phyloP scores from a whole-genome alignment of 2,113 vertebrate species.

The Callipepla squamata region DNA sequence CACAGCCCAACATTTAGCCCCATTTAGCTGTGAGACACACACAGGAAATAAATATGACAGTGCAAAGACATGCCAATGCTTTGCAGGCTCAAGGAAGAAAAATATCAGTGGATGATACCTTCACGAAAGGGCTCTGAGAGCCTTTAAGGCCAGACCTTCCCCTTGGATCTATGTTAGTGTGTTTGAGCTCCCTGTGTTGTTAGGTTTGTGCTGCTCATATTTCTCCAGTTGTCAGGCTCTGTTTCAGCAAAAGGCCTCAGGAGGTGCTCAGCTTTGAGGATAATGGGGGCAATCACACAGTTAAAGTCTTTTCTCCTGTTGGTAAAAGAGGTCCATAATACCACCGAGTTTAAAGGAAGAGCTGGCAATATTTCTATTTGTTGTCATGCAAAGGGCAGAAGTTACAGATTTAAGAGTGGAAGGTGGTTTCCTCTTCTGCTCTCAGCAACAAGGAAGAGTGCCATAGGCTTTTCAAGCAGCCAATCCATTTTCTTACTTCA shows the following conservation, averaged over 20 bases:
- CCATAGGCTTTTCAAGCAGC: not conserved
- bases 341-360: not conserved
- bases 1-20: not conserved
- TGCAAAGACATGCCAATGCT: not conserved
- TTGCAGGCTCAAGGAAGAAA: fast-evolving
- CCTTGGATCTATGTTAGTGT: no score
- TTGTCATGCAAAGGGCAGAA: constrained; percentile 3
- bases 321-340: not conserved
- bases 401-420: constrained; percentile 11
- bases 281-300: not conserved
- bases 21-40: not conserved
- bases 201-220: not conserved
- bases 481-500: not conserved
- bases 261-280: not conserved
- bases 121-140: not conserved
- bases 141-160: not conserved
- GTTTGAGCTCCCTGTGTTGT: not conserved
- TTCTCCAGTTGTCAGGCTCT: not conserved
- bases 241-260: not conserved
- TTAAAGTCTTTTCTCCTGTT: not conserved
- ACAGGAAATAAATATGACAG: not conserved
- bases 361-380: constrained; percentile 13
- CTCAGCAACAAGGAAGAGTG: not conserved
- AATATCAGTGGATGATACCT: not conserved
- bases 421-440: not conserved